Percentiles rank a stretch among this genome's conserved stretches.
phyloP scores from a whole-genome alignment of 2,113 vertebrate species.

The Ivindomyrus marchei region DNA sequence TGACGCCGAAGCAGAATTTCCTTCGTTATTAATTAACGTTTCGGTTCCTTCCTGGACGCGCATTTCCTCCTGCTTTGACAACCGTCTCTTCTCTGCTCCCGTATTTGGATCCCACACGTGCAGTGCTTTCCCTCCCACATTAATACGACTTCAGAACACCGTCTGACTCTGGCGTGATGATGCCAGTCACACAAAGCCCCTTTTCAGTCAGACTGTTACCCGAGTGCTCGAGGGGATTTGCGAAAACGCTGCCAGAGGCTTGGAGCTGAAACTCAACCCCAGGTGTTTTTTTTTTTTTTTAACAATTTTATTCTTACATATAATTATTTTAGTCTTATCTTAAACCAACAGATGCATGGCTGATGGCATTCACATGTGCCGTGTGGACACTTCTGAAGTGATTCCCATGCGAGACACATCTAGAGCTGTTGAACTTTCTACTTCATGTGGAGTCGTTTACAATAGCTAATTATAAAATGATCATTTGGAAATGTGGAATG shows the following conservation, averaged over 20 bases:
- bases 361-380: slow-evolving; percentile 9
- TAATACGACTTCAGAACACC: not conserved
- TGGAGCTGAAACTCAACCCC: not conserved
- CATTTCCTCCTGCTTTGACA: not conserved
- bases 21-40: not conserved
- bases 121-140: not conserved
- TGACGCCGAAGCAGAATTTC: not conserved
- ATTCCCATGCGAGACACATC: not conserved
- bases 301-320: slow-evolving; percentile 10
- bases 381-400: not conserved
- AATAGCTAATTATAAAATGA: not conserved
- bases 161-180: not conserved
- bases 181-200: not conserved
- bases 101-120: not conserved
- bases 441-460: not conserved
- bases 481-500: not conserved
- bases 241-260: not conserved
- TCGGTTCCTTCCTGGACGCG: not conserved
- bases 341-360: not conserved
- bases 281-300: not conserved
- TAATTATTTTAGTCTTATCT: not conserved
- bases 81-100: not conserved
- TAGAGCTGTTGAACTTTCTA: not conserved
- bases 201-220: not conserved
- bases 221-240: not conserved